Evolutionary conservation across 2,888 invertebrate genomes (phyloP).

Genomic region (Cheilosia impressa): DNA sequence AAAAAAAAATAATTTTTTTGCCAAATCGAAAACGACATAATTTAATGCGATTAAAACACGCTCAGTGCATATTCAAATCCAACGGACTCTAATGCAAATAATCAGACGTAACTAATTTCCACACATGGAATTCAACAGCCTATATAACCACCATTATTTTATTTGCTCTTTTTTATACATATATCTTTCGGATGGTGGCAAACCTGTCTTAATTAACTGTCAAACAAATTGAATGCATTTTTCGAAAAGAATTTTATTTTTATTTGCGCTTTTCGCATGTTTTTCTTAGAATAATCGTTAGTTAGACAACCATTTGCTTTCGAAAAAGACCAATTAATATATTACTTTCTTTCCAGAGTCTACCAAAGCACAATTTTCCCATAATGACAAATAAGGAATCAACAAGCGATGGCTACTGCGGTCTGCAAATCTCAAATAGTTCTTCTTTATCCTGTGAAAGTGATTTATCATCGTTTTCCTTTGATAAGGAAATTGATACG

Average conservation of each 20-base stretch:
- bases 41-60: neutral
- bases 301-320: neutral
- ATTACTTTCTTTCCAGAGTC: slow-evolving; percentile 4
- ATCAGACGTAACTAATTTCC: neutral
- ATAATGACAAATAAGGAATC: slow-evolving; percentile 64
- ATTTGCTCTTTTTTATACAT: slow-evolving; percentile 9
- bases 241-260: slow-evolving; percentile 56
- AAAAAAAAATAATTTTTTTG: too few relatives aligned
- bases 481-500: slow-evolving; percentile 79
- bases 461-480: slow-evolving; percentile 80
- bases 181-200: slow-evolving; percentile 20
- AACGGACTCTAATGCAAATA: neutral
- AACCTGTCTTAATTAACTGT: slow-evolving; percentile 56
- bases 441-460: slow-evolving; percentile 81
- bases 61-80: neutral
- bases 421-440: slow-evolving; percentile 78
- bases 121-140: neutral
- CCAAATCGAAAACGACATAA: too few relatives aligned
- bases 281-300: slow-evolving; percentile 16
- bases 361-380: neutral
- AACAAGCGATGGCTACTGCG: slow-evolving; percentile 64
- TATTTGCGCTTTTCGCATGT: slow-evolving; percentile 40
- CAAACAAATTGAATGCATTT: slow-evolving; percentile 61
- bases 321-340: neutral
- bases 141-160: slow-evolving; percentile 6